Base-by-base conservation (phyloP, 2,888 invertebrate genomes). In the Amiota communis region DNA sequence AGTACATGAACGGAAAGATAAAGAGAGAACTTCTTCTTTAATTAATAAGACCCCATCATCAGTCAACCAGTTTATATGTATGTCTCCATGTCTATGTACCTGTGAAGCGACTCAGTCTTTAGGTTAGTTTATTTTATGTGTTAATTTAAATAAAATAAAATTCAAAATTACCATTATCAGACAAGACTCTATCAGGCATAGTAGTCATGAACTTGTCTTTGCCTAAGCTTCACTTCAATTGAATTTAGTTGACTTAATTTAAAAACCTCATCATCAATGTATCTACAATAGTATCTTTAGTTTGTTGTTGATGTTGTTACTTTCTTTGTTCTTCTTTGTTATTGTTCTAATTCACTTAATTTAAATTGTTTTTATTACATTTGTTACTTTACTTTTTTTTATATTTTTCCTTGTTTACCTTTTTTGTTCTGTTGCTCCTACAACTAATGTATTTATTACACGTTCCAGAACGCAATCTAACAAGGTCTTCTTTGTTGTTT, bases 131-230 rank as follows among this genome's bases (percentile, higher is more conserved):
- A 2, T 23, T 81, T 78, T 77, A 79, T 84, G 83, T 80, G 78
- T 83, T 83, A 85, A 83, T 83, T 83, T 75, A 83, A 83, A 84
- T 86, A 83, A 59, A 59, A 84, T 86, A 83, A 84, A 83, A 78
- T 76, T 78, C 8, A 46, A 68, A 68, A 68, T 53, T 68, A 68
- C 9, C 67, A 51, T 68, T 53, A 53, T 11, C 36, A 15, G 36
- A 6, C 36, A 6, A 6, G 36, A 36, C 36, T 36, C 36, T 36
- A 36, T 36, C 36, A 36, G 36, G 36, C 6, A 4, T 36, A 6
- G 36, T 36, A 36, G 36, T 36, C 36, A 36, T 36, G 36, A 36
- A 36, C 36, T 6, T 36, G 36, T 0, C 36, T 36, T 6, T 36
- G 36, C 6, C 36, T 36, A 36, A 6, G 36, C 8, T 36, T 36